Evolutionary conservation across 2,888 invertebrate genomes (phyloP).

Genomic region (Thumatha senex): DNA sequence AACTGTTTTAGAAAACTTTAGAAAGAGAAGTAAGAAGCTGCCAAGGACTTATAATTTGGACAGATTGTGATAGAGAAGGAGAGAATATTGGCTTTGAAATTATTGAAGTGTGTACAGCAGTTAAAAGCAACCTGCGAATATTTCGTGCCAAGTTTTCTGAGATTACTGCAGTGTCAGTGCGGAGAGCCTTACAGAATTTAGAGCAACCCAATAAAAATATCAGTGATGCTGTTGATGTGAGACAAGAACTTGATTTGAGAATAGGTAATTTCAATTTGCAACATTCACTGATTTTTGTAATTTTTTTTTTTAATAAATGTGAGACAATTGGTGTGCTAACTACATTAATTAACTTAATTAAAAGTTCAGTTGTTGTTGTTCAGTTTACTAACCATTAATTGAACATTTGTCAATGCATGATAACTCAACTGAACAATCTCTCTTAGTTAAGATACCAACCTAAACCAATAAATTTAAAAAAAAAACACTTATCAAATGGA

Average conservation of each 20-base stretch:
- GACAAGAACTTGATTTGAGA: conserved; percentile 95
- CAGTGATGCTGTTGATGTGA: conserved; percentile 97
- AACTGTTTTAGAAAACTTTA: conserved; percentile 84
- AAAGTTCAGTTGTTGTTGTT: too few relatives aligned
- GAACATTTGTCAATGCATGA: too few relatives aligned
- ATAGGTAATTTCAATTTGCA: conserved; percentile 85
- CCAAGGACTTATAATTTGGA: conserved; percentile 96
- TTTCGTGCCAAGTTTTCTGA: conserved; percentile 98
- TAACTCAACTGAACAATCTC: too few relatives aligned
- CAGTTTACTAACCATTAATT: too few relatives aligned
- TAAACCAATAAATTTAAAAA: too few relatives aligned
- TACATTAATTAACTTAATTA: too few relatives aligned
- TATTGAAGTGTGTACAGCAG: conserved; percentile 93
- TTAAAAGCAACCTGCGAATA: conserved; percentile 88
- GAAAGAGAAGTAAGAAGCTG: conserved; percentile 87
- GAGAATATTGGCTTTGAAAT: conserved; percentile 99
- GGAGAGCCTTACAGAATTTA: conserved; percentile 91
- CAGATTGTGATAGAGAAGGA: conserved; percentile 99
- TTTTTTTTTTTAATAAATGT: not conserved
- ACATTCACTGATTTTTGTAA: not conserved
- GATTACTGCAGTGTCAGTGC: conserved; percentile 93
- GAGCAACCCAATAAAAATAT: conserved; percentile 90
- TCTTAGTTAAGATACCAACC: too few relatives aligned
- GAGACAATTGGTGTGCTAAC: too few relatives aligned
- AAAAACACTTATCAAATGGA: too few relatives aligned